Conservation (phyloP, 2,797 vertebrate species). For the Peromyscus eremicus region DNA sequence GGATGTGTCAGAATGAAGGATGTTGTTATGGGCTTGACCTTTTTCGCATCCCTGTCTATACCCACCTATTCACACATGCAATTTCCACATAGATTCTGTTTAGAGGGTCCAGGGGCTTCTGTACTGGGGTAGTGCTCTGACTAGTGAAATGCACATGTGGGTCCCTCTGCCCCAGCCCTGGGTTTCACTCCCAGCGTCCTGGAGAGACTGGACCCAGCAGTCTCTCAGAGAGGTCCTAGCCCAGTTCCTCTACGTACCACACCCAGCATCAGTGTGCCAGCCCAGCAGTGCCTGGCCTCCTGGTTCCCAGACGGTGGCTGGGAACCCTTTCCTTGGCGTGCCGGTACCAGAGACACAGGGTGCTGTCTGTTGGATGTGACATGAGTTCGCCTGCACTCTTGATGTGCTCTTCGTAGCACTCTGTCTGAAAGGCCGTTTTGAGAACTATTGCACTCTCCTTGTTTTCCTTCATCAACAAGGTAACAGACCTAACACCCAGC, state of each 20-base stretch:
- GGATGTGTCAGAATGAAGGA: neutral
- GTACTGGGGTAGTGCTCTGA: neutral
- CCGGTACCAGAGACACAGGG: neutral
- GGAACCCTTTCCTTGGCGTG: neutral
- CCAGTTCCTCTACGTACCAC: neutral
- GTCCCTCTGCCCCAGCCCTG: neutral
- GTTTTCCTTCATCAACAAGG: neutral
- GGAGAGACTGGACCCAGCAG: neutral
- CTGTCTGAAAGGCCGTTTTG: neutral
- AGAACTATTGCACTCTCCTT: neutral
- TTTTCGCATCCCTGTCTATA: neutral
- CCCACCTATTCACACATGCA: neutral
- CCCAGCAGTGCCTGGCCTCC: neutral
- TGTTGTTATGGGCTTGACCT: neutral
- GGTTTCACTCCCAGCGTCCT: neutral
- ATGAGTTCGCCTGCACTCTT: neutral
- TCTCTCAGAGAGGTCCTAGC: neutral
- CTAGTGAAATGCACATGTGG: too few species aligned
- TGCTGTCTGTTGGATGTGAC: neutral
- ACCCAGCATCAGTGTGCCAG: neutral
- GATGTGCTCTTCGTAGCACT: neutral
- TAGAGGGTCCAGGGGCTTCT: neutral
- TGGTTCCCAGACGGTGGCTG: neutral
- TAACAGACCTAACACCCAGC: neutral
- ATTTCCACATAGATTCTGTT: neutral